phyloP scores from a whole-genome alignment of 2,888 invertebrate genomes.

The Tiliacea aurago region DNA sequence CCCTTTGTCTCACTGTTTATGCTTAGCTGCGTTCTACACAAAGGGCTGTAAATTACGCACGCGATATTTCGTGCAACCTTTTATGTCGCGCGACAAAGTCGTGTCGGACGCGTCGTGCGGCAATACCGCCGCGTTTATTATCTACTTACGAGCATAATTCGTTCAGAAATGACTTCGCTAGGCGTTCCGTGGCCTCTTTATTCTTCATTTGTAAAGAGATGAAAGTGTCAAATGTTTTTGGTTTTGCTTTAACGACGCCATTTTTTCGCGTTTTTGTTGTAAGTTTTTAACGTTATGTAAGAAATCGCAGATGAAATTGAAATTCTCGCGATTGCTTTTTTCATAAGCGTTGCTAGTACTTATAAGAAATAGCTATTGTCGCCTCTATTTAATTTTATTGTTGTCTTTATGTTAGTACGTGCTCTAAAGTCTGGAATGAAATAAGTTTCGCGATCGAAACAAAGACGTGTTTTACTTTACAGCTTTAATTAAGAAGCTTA shows the following conservation, averaged over 20 bases:
- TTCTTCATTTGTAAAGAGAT: constrained; percentile 68
- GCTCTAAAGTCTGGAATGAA: constrained; percentile 46
- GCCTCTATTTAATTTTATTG: constrained; percentile 46
- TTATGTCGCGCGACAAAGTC: constrained; percentile 51
- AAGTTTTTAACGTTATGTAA: constrained; percentile 49
- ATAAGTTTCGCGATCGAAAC: constrained; percentile 54
- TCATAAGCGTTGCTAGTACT: constrained; percentile 23
- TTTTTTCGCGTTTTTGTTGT: constrained; percentile 53
- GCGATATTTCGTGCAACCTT: constrained; percentile 52
- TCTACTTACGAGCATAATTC: constrained; percentile 69
- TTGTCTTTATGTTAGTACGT: constrained; percentile 45
- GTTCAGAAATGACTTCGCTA: constrained; percentile 65
- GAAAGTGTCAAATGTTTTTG: constrained; percentile 67
- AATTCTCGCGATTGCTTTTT: constrained; percentile 46
- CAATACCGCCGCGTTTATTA: constrained; percentile 63
- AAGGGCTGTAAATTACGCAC: constrained; percentile 51
- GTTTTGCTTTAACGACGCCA: constrained; percentile 63
- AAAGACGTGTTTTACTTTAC: constrained; percentile 53
- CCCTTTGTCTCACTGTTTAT: constrained; percentile 43
- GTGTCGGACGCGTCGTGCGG: constrained; percentile 45
- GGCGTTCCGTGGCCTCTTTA: constrained; percentile 60
- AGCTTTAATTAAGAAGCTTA: constrained; percentile 58
- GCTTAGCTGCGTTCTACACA: constrained; percentile 36
- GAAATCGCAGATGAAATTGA: constrained; percentile 51
- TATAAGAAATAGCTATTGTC: constrained; percentile 17